Evolutionary conservation across 2,113 vertebrate species (phyloP).

Genomic region (Tor tambroides): DNA sequence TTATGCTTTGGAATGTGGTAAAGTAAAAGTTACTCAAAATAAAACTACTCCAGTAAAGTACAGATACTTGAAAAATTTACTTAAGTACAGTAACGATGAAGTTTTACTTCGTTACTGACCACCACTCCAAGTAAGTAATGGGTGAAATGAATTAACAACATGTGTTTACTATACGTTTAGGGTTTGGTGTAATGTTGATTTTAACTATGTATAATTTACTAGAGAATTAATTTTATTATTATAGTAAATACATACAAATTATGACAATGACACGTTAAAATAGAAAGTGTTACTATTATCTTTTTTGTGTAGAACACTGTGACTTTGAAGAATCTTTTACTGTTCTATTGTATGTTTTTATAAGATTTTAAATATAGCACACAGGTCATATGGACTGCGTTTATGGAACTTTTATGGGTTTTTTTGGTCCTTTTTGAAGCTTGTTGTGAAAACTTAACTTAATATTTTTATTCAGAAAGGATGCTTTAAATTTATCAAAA

Average conservation of each 20-base stretch:
- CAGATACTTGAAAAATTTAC: too few relatives aligned
- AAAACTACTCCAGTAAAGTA: too few relatives aligned
- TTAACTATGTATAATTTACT: background rate
- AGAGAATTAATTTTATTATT: too few relatives aligned
- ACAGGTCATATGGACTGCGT: background rate
- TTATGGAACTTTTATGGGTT: background rate
- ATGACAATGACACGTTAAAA: background rate
- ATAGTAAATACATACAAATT: too few relatives aligned
- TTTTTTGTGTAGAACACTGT: background rate
- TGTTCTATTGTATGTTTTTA: background rate
- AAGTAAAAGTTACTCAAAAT: too few relatives aligned
- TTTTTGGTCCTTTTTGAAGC: background rate
- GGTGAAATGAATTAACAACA: too few relatives aligned
- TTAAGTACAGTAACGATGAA: too few relatives aligned
- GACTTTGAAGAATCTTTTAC: background rate
- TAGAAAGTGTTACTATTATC: background rate
- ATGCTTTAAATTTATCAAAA: too few relatives aligned
- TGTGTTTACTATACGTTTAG: background rate
- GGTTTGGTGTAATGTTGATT: background rate
- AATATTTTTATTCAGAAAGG: too few relatives aligned
- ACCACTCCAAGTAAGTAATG: too few relatives aligned
- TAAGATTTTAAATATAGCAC: background rate
- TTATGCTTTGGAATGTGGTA: too few relatives aligned
- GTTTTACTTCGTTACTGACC: too few relatives aligned
- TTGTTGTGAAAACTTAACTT: background rate